Evolutionary conservation across 2,888 invertebrate genomes (phyloP).

Genomic region (Spilosoma lubricipeda): DNA sequence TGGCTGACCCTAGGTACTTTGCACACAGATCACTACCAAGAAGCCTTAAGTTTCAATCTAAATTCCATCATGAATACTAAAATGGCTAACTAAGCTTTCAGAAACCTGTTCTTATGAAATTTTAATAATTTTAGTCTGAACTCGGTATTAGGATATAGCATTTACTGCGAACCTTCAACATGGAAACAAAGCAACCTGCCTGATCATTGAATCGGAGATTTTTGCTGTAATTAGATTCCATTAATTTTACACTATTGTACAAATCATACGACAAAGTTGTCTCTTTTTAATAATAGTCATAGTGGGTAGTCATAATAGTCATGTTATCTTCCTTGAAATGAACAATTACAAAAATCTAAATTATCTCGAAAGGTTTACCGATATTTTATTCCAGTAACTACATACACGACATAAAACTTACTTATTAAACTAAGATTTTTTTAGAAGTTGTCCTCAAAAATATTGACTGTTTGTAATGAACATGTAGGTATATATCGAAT

Average conservation of each 20-base stretch:
- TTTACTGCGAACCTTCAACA: not conserved
- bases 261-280: too few relatives aligned
- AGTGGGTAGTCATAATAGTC: too few relatives aligned
- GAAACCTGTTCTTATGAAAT: not conserved
- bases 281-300: too few relatives aligned
- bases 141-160: not conserved
- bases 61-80: slow-evolving; percentile 34
- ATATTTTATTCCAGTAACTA: too few relatives aligned
- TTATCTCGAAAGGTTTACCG: too few relatives aligned
- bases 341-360: too few relatives aligned
- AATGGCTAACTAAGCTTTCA: slow-evolving; percentile 18
- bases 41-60: slow-evolving; percentile 42
- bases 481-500: not conserved
- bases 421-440: too few relatives aligned
- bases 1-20: slow-evolving; percentile 66
- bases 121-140: not conserved
- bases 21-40: slow-evolving; percentile 41
- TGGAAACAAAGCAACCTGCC: not conserved
- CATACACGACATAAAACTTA: too few relatives aligned
- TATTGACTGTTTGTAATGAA: not conserved
- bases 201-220: not conserved
- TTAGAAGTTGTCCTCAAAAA: not conserved
- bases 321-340: too few relatives aligned
- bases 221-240: too few relatives aligned
- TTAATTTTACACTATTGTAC: too few relatives aligned